Evolutionary conservation across 2,888 invertebrate species (phyloP).

Genomic region (Volucella bombylans): DNA sequence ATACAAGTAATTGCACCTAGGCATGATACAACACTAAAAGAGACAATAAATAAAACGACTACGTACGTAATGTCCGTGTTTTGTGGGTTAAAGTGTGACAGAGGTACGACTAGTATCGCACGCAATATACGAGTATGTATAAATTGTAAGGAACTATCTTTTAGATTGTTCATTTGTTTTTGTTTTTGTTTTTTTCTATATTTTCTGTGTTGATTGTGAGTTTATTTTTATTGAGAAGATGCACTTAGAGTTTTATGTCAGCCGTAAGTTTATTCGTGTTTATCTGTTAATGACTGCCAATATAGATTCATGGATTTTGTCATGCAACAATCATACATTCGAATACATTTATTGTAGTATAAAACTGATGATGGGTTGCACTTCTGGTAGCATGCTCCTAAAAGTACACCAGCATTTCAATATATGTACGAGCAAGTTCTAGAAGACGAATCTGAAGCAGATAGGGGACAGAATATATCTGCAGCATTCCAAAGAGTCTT

Average conservation of each 20-base stretch:
- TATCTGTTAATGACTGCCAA: neutral
- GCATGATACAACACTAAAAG: slow-evolving; percentile 19
- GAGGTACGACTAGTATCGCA: slow-evolving; percentile 26
- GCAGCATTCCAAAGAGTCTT: neutral
- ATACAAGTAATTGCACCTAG: slow-evolving; percentile 23
- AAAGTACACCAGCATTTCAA: slow-evolving; percentile 27
- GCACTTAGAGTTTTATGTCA: neutral
- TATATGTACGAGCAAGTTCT: neutral
- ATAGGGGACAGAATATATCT: neutral
- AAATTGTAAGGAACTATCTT: slow-evolving; percentile 7
- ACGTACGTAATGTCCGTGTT: slow-evolving; percentile 6
- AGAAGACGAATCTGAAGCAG: neutral
- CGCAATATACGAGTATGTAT: slow-evolving; percentile 22
- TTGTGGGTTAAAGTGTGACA: slow-evolving; percentile 44
- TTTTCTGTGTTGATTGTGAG: neutral
- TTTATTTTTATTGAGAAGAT: neutral
- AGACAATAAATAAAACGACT: slow-evolving; percentile 16
- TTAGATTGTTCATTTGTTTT: neutral
- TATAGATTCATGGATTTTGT: slow-evolving; percentile 8
- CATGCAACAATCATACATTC: slow-evolving; percentile 59
- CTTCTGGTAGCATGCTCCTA: slow-evolving; percentile 54
- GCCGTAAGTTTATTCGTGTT: neutral
- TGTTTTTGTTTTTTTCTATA: neutral
- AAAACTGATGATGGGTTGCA: slow-evolving; percentile 13
- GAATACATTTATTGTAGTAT: neutral